phyloP scores from a whole-genome alignment of 2,888 invertebrate genomes.

The Ectropis crepuscularia region DNA sequence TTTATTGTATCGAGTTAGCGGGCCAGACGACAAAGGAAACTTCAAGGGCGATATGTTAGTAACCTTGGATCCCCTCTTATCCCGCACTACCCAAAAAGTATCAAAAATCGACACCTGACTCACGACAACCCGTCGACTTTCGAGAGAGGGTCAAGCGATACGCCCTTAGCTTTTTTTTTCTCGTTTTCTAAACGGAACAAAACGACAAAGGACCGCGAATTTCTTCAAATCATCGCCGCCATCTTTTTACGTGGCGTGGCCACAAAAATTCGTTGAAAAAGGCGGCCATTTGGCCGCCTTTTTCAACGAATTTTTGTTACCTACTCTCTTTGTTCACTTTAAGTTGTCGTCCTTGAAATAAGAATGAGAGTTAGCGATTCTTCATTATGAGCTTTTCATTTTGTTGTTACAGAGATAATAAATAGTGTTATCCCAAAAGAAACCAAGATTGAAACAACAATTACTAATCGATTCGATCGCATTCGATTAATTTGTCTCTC shows the following conservation, averaged over 20 bases:
- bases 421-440: constrained; percentile 33
- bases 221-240: constrained; percentile 52
- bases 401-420: constrained; percentile 12
- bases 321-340: neutral
- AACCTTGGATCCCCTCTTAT: constrained; percentile 36
- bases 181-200: constrained; percentile 46
- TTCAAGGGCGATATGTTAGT: constrained; percentile 27
- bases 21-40: constrained; percentile 38
- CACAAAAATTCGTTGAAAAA: too few species aligned
- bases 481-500: constrained; percentile 65
- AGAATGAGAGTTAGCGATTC: too few species aligned
- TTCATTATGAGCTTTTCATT: neutral
- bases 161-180: constrained; percentile 53
- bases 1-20: neutral
- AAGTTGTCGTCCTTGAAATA: too few species aligned
- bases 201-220: constrained; percentile 50
- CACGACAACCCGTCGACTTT: constrained; percentile 48
- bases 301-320: constrained; percentile 8
- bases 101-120: constrained; percentile 44
- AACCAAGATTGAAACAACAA: constrained; percentile 26
- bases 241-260: constrained; percentile 35
- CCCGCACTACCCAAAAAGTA: constrained; percentile 44
- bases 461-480: constrained; percentile 38
- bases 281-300: constrained; percentile 48
- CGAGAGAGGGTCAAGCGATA: constrained; percentile 61